Base-by-base conservation (phyloP, 92 coral and sea anemone species). In the Muricea muricata region DNA sequence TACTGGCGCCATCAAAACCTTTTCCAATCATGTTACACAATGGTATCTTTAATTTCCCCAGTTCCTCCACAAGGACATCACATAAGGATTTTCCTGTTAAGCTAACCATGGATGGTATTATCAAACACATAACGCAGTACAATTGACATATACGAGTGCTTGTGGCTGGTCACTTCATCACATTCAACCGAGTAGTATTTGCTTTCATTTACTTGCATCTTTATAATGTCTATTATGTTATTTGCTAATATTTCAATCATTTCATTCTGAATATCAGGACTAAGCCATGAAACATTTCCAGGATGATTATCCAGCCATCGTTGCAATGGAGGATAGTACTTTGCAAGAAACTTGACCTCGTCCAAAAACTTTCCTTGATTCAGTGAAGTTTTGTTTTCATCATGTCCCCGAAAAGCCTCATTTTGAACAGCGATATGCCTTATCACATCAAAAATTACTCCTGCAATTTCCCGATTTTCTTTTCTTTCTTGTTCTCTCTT, bases 121-220 rank as follows among this genome's bases (percentile, higher is more conserved):
- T 67, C 20, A 67, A 32, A 67, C 45, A 67, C 75, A 67, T 67
- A 67, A 67, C 75, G 75, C 75, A 67, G 15, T 7, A 67, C 75
- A 67, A 67, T 67, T 67, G 75, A 67, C 75, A 67, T 67, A 39
- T 67, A 67, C 32, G 75, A 67, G 48, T 67, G 75, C 75, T 67
- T 67, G 32, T 67, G 75, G 17, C 75, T 67, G 45, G 75, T 67
- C 32, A 67, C 75, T 39, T 67, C 75, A 26, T 67, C 75, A 23
- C 75, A 67, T 67, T 67, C 75, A 67, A 67, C 75, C 24, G 75
- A 67, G 28, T 67, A 67, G 75, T 28, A 67, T 46, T 39, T 67
- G 75, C 75, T 67, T 67, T 67, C 75, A 24, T 67, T 30, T 30
- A 67, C 75, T 67, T 67, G 75, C 46, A 67, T 67, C 45, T 32